Conservation (phyloP, 2,888 invertebrate genomes). For the Drosophila imparisetae region DNA sequence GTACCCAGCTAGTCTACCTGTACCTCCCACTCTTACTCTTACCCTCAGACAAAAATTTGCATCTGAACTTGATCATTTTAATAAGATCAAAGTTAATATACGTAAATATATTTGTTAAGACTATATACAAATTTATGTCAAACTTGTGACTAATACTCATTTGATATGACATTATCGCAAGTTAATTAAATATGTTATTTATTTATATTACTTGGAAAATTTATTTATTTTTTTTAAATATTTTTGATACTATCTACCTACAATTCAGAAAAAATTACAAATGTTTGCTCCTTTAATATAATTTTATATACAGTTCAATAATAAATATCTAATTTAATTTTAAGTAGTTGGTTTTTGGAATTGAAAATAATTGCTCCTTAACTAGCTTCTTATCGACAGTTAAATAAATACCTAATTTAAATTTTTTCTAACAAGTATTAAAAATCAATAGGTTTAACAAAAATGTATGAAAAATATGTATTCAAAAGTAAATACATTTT, state of each 20-base stretch:
- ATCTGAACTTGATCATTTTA: background rate
- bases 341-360: background rate
- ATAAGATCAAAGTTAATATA: background rate
- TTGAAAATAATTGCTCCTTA: background rate
- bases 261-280: background rate
- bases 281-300: background rate
- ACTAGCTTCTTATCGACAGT: background rate
- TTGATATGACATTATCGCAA: background rate
- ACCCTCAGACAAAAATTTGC: background rate
- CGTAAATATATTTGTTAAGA: too few species aligned
- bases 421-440: background rate
- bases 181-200: background rate
- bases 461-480: background rate
- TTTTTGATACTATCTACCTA: background rate
- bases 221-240: background rate
- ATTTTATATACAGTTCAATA: background rate
- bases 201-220: background rate
- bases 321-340: background rate
- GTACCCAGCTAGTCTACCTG: background rate
- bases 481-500: background rate
- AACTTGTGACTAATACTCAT: background rate
- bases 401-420: background rate
- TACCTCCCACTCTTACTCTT: conserved; percentile 22
- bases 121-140: background rate
- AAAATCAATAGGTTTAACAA: background rate